Evolutionary conservation across 2,113 vertebrate genomes (phyloP).

Genomic region (Calidris pugnax): DNA sequence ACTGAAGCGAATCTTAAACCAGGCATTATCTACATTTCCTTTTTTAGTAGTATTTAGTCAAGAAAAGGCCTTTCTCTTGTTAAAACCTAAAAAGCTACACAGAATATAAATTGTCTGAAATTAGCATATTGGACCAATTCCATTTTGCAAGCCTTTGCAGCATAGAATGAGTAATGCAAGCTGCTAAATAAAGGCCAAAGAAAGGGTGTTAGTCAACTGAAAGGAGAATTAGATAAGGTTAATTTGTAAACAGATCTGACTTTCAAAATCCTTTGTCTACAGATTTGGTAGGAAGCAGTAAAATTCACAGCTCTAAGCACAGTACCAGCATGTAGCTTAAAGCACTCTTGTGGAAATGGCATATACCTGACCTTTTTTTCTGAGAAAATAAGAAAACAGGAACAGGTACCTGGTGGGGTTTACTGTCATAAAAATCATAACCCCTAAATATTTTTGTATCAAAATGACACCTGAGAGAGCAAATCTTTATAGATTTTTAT

Average conservation of each 20-base stretch:
- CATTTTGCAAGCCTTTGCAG: not conserved
- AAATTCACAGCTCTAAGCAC: not conserved
- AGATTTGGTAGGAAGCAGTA: not conserved
- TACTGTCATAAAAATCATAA: not conserved
- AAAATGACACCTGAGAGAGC: not conserved
- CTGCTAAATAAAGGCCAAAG: not conserved
- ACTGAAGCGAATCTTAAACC: not conserved
- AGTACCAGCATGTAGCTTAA: not conserved
- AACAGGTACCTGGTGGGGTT: not conserved
- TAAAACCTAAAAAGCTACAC: conserved; percentile 18
- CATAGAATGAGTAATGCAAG: not conserved
- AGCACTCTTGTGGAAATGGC: not conserved
- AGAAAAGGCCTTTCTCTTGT: not conserved
- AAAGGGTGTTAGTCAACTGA: not conserved
- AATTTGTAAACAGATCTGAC: conserved; percentile 32
- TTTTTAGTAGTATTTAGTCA: not conserved
- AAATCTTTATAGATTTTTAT: not conserved
- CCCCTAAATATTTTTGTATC: not conserved
- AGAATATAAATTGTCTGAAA: conserved; percentile 40
- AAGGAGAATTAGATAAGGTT: not conserved
- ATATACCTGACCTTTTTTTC: not conserved
- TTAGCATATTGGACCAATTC: conserved; percentile 50
- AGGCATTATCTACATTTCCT: not conserved
- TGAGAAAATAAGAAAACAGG: not conserved
- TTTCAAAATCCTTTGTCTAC: not conserved